A percentile compares a stretch with the other conserved stretches of the same genome.
phyloP scores from a whole-genome alignment of 2,113 vertebrate species.

The Hippolais icterina region DNA sequence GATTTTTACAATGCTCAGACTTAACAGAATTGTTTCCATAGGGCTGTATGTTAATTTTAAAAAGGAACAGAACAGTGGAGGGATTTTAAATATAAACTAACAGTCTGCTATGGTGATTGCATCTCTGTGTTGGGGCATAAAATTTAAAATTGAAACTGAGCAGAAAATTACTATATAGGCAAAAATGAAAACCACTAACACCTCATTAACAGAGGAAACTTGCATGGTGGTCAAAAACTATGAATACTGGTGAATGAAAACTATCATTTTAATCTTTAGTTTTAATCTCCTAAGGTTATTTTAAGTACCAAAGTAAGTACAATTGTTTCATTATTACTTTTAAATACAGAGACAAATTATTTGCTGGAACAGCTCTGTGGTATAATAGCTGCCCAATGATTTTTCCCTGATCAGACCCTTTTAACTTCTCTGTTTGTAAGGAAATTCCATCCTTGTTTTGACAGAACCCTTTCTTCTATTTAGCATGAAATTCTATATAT shows the following conservation, averaged over 20 bases:
- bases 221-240: not conserved
- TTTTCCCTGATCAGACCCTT: not conserved
- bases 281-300: constrained; percentile 15
- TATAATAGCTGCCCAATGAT: not conserved
- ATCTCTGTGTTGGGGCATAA: constrained; percentile 25
- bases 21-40: constrained; percentile 2
- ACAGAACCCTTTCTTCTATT: not conserved
- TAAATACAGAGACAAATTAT: not conserved
- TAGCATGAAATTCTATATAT: not conserved
- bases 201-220: constrained; percentile 2
- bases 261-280: constrained; percentile 5
- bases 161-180: constrained; percentile 26
- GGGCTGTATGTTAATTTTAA: not conserved
- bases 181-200: constrained; percentile 4
- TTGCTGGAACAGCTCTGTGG: not conserved
- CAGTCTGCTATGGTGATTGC: not conserved
- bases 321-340: constrained; percentile 3
- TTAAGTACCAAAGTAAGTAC: constrained; percentile 11
- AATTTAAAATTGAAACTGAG: constrained; percentile 46
- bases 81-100: constrained; percentile 49
- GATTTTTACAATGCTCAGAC: not conserved
- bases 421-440: not conserved
- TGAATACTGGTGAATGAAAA: constrained; percentile 13
- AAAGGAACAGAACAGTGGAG: not conserved
- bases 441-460: not conserved